Percentiles rank a stretch among this genome's conserved stretches.
phyloP scores from a whole-genome alignment of 2,113 vertebrate species.

The Hiodon alosoides region DNA sequence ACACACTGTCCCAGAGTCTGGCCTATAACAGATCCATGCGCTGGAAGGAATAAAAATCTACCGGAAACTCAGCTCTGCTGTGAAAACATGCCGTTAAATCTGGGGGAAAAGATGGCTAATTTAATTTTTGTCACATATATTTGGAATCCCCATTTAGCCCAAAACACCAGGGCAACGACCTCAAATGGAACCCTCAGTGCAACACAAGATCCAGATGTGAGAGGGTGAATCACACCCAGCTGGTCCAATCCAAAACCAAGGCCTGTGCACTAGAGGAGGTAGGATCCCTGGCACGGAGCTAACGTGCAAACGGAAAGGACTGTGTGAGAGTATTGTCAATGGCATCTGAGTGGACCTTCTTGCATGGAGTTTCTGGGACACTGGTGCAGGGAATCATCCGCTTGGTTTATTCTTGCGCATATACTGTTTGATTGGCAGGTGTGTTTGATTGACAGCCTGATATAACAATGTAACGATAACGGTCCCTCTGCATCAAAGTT shows the following conservation, averaged over 20 bases:
- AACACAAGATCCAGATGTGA: slow-evolving; percentile 13
- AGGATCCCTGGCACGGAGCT: background rate
- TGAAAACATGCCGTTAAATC: background rate
- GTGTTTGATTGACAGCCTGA: too few relatives aligned
- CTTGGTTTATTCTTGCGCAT: too few relatives aligned
- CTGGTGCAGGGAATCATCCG: background rate
- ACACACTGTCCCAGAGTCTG: too few relatives aligned
- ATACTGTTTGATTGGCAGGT: too few relatives aligned
- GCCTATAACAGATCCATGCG: background rate
- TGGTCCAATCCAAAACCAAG: background rate
- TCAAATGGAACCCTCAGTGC: background rate
- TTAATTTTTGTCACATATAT: slow-evolving; percentile 9
- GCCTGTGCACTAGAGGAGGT: background rate
- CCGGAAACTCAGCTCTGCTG: background rate
- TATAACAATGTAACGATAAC: too few relatives aligned
- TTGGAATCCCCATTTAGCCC: background rate
- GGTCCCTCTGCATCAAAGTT: too few relatives aligned
- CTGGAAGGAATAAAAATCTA: background rate
- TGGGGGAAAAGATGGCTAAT: background rate
- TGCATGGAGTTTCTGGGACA: background rate
- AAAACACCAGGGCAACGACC: slow-evolving; percentile 5
- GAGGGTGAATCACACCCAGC: background rate
- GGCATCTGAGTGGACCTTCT: background rate
- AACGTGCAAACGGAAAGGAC: too few relatives aligned
- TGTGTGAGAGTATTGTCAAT: background rate